phyloP scores from a whole-genome alignment of 2,797 vertebrate species.

The Dendrocincla fuliginosa region DNA sequence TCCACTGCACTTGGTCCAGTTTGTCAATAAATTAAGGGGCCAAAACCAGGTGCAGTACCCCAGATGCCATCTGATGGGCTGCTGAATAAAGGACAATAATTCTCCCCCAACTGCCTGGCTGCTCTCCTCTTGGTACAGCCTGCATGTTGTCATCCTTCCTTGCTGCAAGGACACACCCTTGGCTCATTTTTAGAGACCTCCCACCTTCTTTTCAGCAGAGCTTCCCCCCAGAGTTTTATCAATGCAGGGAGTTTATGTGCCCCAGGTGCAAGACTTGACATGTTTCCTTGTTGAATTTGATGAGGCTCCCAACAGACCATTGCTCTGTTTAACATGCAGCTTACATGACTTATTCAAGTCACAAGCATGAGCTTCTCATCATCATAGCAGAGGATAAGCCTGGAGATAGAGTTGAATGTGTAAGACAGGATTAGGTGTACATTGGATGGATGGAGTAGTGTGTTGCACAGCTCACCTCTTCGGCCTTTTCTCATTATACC shows the following conservation, averaged over 20 bases:
- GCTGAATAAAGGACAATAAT: background rate
- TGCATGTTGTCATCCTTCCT: background rate
- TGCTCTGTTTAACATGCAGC: constrained; percentile 41
- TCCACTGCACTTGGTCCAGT: background rate
- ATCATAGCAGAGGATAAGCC: constrained; percentile 32
- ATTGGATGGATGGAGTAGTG: background rate
- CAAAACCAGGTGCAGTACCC: background rate
- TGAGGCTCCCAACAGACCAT: background rate
- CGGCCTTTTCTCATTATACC: constrained; percentile 6
- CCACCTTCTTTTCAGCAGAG: background rate
- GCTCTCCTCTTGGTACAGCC: background rate
- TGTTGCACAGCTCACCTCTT: background rate
- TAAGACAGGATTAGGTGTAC: constrained; percentile 50
- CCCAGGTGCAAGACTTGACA: background rate
- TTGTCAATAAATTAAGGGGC: background rate
- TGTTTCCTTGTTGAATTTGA: constrained; percentile 33
- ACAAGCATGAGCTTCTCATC: constrained; percentile 41
- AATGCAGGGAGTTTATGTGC: background rate
- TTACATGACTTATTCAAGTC: constrained; percentile 42
- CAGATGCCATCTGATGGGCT: background rate
- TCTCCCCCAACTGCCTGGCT: background rate
- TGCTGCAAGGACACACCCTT: background rate
- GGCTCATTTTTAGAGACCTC: background rate
- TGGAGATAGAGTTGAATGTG: background rate
- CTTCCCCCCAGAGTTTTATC: background rate